phyloP scores from a whole-genome alignment of 2,888 invertebrate species.

The Fragum sueziense region DNA sequence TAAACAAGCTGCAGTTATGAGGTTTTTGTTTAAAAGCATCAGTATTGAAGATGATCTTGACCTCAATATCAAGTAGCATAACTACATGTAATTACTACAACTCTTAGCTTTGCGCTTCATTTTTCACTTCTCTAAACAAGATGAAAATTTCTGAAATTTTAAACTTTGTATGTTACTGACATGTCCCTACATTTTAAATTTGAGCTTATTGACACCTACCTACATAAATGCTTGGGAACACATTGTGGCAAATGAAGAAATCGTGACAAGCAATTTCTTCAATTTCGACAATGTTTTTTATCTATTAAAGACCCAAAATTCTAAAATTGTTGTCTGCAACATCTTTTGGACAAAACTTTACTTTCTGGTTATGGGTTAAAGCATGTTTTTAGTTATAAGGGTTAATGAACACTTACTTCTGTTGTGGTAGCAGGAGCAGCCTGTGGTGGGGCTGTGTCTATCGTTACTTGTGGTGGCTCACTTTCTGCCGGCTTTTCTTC shows the following conservation, averaged over 20 bases:
- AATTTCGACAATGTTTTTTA: not conserved
- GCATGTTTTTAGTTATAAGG: too few relatives aligned
- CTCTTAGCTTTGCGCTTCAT: too few relatives aligned
- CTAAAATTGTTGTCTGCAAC: not conserved
- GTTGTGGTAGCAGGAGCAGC: conserved; percentile 70
- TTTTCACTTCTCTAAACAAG: too few relatives aligned
- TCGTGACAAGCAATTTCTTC: too few relatives aligned
- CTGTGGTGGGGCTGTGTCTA: conserved; percentile 56
- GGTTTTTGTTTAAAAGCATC: too few relatives aligned
- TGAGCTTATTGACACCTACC: not conserved
- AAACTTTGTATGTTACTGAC: not conserved
- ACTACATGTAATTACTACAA: too few relatives aligned
- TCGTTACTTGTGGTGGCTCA: conserved; percentile 43
- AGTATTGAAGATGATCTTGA: too few relatives aligned
- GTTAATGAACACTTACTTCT: conserved; percentile 55
- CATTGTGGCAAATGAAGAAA: too few relatives aligned
- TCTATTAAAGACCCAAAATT: not conserved
- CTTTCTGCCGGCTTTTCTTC: conserved; percentile 29
- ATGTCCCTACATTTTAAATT: not conserved
- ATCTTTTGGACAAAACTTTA: not conserved
- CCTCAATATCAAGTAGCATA: too few relatives aligned
- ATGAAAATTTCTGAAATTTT: too few relatives aligned
- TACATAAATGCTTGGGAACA: too few relatives aligned
- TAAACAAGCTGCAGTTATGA: too few relatives aligned
- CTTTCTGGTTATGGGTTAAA: not conserved